A percentile compares a stretch with the other conserved stretches of the same genome.
Conservation (phyloP, 2,888 invertebrate species). For the Drosophila fulvimacula region DNA sequence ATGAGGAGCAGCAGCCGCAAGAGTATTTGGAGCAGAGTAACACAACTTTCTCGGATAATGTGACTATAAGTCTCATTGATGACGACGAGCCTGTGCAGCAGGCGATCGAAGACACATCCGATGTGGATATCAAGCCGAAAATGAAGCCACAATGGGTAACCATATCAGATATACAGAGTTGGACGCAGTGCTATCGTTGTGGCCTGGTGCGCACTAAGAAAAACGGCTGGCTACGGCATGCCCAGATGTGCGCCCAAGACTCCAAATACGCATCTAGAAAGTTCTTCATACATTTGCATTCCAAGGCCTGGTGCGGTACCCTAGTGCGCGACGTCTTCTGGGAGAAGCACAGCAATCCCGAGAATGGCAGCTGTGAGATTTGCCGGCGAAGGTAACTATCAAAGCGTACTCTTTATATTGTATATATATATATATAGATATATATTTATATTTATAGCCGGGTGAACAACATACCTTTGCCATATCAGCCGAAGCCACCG, state of each 20-base stretch:
- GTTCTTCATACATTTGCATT: slow-evolving; percentile 50
- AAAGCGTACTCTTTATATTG: neutral
- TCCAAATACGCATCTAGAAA: neutral
- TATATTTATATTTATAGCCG: slow-evolving; percentile 31
- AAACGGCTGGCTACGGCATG: slow-evolving; percentile 42
- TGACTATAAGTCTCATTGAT: neutral
- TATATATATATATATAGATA: neutral
- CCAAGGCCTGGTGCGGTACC: slow-evolving; percentile 40
- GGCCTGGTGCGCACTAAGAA: neutral
- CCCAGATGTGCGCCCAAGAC: slow-evolving; percentile 42
- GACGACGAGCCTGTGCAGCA: neutral
- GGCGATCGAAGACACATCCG: neutral
- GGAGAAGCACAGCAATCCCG: slow-evolving; percentile 36
- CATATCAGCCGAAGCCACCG: slow-evolving; percentile 43
- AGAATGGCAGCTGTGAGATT: slow-evolving; percentile 8
- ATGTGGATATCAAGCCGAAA: slow-evolving; percentile 17
- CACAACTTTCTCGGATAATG: neutral
- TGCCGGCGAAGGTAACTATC: slow-evolving; percentile 22
- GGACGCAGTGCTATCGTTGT: slow-evolving; percentile 41
- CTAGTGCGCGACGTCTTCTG: slow-evolving; percentile 33
- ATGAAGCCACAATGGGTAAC: slow-evolving; percentile 27
- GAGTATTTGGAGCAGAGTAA: neutral
- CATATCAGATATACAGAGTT: slow-evolving; percentile 17
- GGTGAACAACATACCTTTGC: slow-evolving; percentile 14
- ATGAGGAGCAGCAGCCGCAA: neutral